phyloP scores from a whole-genome alignment of 2,888 invertebrate species.

The Drosophila mercatorum region DNA sequence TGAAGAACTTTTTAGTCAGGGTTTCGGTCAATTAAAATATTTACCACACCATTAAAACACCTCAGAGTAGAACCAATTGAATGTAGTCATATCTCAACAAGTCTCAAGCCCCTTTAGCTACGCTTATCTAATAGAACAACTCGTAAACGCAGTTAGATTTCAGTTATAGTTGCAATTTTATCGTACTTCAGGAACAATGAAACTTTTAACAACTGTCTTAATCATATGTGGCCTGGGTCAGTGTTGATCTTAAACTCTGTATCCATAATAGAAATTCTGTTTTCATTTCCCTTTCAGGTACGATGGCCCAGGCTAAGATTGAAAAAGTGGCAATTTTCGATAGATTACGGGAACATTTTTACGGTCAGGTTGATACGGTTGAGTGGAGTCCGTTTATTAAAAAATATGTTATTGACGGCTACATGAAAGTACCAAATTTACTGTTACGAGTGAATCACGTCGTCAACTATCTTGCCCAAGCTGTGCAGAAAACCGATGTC shows the following conservation, averaged over 20 bases:
- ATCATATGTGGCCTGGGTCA: constrained; percentile 2
- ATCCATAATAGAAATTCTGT: not conserved
- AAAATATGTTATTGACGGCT: not conserved
- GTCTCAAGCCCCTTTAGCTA: not conserved
- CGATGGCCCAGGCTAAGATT: not conserved
- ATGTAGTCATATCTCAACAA: not conserved
- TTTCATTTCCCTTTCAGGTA: not conserved
- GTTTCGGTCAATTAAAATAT: not conserved
- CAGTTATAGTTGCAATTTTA: not conserved
- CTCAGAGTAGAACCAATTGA: not conserved
- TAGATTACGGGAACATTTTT: not conserved
- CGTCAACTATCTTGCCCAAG: not conserved
- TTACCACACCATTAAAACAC: not conserved
- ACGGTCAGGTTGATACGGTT: not conserved
- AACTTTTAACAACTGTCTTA: not conserved
- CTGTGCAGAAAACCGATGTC: not conserved
- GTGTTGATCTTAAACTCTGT: not conserved
- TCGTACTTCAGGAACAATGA: not conserved
- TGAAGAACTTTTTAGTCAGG: not conserved
- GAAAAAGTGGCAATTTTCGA: not conserved
- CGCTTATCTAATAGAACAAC: not conserved
- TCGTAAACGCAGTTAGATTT: not conserved
- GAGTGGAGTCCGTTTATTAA: not conserved
- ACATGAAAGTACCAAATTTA: not conserved
- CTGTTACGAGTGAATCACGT: not conserved